These are phyloP conservation scores for Alfaro cultratus DNA, from an alignment of 2,797 vertebrate species.

Conservation along the genomic window DNA sequence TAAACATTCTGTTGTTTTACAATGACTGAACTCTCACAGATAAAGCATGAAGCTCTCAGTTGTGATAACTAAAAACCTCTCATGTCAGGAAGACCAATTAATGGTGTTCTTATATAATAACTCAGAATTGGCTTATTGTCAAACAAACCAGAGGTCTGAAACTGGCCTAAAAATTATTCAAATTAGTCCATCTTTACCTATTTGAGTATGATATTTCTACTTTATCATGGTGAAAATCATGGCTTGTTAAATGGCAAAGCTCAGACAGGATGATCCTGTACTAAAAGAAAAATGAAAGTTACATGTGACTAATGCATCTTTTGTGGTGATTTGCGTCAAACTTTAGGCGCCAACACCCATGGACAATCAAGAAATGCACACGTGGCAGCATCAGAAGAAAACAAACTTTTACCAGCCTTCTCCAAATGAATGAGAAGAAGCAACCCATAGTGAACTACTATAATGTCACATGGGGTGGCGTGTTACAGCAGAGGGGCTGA, in stretches of 20 bases:
- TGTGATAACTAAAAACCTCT: neutral
- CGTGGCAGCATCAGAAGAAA: conserved; percentile 1
- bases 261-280: conserved; percentile 20
- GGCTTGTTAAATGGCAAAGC: conserved; percentile 21
- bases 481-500: conserved; percentile 78
- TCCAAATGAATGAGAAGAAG: conserved; percentile 49
- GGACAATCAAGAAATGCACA: conserved; percentile 27
- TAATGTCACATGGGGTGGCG: conserved; percentile 74
- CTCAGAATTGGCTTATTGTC: neutral
- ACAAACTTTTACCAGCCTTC: conserved; percentile 42
- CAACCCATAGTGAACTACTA: conserved; percentile 55
- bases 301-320: conserved; percentile 22
- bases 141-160: neutral
- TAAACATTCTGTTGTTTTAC: neutral
- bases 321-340: conserved; percentile 42
- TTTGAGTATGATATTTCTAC: neutral
- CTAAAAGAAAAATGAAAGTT: conserved; percentile 40
- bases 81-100: neutral
- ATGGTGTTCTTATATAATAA: neutral
- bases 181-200: neutral
- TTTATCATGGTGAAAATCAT: neutral
- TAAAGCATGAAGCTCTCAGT: neutral
- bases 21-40: neutral
- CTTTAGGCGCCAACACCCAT: conserved; percentile 35
- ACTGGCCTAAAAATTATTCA: neutral